These are phyloP conservation scores for Gisinianus flammeolus DNA, from an alignment of 2,888 invertebrate genomes.

Conservation along the genomic window DNA sequence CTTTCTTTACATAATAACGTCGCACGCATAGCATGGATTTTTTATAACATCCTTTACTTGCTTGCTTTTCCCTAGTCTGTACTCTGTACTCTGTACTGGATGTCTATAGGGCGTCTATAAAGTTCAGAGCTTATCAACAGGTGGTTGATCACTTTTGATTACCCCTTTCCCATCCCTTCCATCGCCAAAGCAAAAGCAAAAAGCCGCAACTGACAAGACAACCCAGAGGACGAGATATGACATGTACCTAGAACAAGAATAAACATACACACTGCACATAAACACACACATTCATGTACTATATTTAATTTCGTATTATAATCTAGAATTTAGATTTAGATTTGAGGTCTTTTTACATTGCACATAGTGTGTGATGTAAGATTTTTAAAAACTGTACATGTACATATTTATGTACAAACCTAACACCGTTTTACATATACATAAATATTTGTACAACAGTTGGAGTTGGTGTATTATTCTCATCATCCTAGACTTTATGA, in stretches of 20 bases:
- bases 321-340: too few species aligned
- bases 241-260: not conserved
- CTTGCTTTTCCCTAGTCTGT: not conserved
- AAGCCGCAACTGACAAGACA: not conserved
- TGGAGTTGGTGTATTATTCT: too few species aligned
- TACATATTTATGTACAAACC: not conserved
- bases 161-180: slow-evolving; percentile 13
- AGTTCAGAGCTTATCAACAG: slow-evolving; percentile 30
- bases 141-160: slow-evolving; percentile 36
- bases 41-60: slow-evolving; percentile 23
- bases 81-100: too few species aligned
- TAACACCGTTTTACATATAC: not conserved
- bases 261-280: too few species aligned
- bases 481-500: not conserved
- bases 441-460: too few species aligned
- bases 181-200: not conserved
- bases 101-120: not conserved
- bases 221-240: too few species aligned
- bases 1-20: too few species aligned
- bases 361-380: too few species aligned
- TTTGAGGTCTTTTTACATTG: not conserved
- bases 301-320: too few species aligned
- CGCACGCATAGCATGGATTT: slow-evolving; percentile 29
- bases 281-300: too few species aligned
- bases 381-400: too few species aligned